Evolutionary conservation across 1,140 invertebrate species (phyloP), one percentile per base, ranked within the genome.

Genomic region (Drosophila mojavensis): DNA sequence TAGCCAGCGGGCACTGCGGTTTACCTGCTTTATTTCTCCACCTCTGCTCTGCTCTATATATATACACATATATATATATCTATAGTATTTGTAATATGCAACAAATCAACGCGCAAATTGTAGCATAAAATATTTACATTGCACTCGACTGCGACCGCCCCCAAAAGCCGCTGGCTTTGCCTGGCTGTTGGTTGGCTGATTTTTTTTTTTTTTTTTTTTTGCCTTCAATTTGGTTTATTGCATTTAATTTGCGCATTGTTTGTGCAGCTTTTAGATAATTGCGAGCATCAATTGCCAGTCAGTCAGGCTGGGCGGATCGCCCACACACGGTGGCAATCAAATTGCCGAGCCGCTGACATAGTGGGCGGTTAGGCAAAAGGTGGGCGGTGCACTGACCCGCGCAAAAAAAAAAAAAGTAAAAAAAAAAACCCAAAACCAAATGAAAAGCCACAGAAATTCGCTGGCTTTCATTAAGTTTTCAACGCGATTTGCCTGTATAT

Each of bases 211-310:
- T 11, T 39, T 11, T 11, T 39, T 2, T 39, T 11, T 28, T 20
- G 45, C 45, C 59, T 59, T 15, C 39, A 26, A 3, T 50, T 86
- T 86, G 64, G 82, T 86, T 86, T 86, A 86, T 86, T 88, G 83
- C 83, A 81, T 82, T 86, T 88, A 82, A 86, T 86, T 86, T 83
- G 83, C 76, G 77, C 76, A 88, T 86, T 88, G 83, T 86, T 86
- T 88, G 83, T 78, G 73, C 75, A 74, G 76, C 79, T 88, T 78
- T 79, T 79, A 56, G 76, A 88, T 88, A 88, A 88, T 88, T 88
- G 83, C 79, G 59, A 69, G 83, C 84, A 86, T 86, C 83, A 86
- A 79, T 86, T 80, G 83, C 82, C 55, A 54, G 50, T 48, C 43
- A 36, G 55, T 54, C 43, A 68, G 48, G 24, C 39, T 13, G 48